phyloP scores from a whole-genome alignment of 2,113 vertebrate species.

The Prinia subflava region DNA sequence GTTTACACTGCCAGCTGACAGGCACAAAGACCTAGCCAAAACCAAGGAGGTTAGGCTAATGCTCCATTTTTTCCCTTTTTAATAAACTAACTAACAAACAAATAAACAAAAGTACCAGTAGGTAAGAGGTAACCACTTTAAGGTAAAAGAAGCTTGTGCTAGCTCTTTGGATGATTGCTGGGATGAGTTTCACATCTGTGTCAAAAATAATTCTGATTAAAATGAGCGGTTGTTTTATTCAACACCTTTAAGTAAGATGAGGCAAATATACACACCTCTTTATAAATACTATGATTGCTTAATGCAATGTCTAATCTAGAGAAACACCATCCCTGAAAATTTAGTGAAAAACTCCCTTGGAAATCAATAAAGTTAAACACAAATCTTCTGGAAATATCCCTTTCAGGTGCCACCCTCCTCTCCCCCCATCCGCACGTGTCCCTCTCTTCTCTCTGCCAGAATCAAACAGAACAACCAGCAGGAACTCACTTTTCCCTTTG shows the following conservation, averaged over 20 bases:
- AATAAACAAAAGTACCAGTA: not conserved
- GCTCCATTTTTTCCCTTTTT: rapidly evolving
- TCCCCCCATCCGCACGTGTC: rapidly evolving
- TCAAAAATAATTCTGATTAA: not conserved
- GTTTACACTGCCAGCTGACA: not conserved
- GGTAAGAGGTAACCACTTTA: not conserved
- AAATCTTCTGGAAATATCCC: not conserved
- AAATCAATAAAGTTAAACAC: not conserved
- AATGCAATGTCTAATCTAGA: not conserved
- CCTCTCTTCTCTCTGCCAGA: not conserved
- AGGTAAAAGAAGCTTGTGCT: not conserved
- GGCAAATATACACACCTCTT: not conserved
- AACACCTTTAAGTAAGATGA: not conserved
- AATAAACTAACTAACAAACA: not conserved
- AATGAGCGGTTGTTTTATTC: not conserved
- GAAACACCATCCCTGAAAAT: not conserved
- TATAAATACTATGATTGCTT: not conserved
- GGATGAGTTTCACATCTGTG: not conserved
- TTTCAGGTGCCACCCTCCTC: not conserved
- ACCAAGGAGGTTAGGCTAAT: not conserved
- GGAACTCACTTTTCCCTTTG: slow-evolving; percentile 73
- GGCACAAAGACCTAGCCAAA: not conserved
- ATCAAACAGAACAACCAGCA: not conserved
- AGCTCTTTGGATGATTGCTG: not conserved
- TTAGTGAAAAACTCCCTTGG: not conserved